Base-by-base conservation (phyloP, 2,797 vertebrate species). In the Remorina albescens region DNA sequence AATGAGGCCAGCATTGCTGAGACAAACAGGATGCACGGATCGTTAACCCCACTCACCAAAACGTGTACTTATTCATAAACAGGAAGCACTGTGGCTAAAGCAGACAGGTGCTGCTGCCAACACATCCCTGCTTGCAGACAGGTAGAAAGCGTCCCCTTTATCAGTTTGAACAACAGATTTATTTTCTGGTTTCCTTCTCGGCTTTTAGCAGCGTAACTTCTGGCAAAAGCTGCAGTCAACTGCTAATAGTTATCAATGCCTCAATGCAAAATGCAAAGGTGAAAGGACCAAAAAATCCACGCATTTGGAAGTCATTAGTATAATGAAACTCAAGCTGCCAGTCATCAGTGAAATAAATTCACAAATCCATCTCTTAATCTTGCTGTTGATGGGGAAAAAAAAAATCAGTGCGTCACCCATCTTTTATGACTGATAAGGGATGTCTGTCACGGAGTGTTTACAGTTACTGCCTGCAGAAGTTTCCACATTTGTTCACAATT, bases 31-130 rank as follows among this genome's bases (percentile, higher is more conserved):
- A 93, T 84, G 80, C n/a, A 37, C 1, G 36, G 73, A 81, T 87
- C 49, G 60, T 77, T 86, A 83, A 82, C 61, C 53, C 69, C 54
- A 73, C 72, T 86, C 73, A 86, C 83, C 81, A 77, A 88, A 81
- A 92, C 88, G 21, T 78, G 62, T 41, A 71, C 56, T 44, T 88
- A 83, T 88, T 92, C 89, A 92, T 82, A 94, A 95, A 95, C 93
- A 95, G 93, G 94, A 95, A 90, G 76, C 6, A 4, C 0, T 81
- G 91, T 82, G 94, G 87, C 85, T 78, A 61, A 41, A 15, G 58
- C 66, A 90, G 75, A 86, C 86, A 81, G 69, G 86, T 87, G 81
- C 56, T 62, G 69, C 21, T 78, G 28, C 66, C 74, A 90, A 92
- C 87, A 26, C 91, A 83, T 67, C 5, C n/a, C 23, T 70, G 58